phyloP scores from a whole-genome alignment of 2,888 invertebrate species.

The Frankliniella fusca region DNA sequence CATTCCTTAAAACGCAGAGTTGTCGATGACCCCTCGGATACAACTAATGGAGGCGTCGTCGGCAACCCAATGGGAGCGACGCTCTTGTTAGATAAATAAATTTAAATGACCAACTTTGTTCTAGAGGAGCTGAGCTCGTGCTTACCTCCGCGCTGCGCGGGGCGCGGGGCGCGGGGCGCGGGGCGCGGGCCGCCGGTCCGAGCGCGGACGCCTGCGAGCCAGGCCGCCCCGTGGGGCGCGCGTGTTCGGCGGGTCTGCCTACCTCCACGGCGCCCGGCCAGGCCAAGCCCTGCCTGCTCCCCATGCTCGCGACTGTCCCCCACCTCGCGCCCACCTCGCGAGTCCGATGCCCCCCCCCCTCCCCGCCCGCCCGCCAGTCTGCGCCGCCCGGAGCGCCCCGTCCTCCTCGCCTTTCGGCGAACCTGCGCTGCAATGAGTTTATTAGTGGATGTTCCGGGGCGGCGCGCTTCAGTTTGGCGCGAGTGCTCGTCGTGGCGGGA shows the following conservation, averaged over 20 bases:
- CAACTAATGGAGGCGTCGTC: too few species aligned
- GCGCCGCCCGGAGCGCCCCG: background rate
- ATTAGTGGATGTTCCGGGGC: background rate
- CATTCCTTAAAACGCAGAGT: too few species aligned
- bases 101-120: too few species aligned
- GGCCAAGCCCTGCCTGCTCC: background rate
- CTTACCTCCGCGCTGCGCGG: background rate
- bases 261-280: background rate
- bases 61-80: too few species aligned
- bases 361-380: background rate
- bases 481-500: background rate
- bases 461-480: slow-evolving; percentile 19
- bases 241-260: background rate
- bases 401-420: background rate
- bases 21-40: too few species aligned
- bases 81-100: too few species aligned
- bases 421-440: slow-evolving; percentile 1
- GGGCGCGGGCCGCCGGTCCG: background rate
- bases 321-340: background rate
- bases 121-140: too few species aligned
- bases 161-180: background rate
- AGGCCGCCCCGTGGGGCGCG: background rate
- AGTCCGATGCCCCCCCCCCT: background rate
- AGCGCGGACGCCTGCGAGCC: background rate
- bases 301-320: background rate